phyloP scores from a whole-genome alignment of 2,797 vertebrate species.

The Coracias cyanogaster region DNA sequence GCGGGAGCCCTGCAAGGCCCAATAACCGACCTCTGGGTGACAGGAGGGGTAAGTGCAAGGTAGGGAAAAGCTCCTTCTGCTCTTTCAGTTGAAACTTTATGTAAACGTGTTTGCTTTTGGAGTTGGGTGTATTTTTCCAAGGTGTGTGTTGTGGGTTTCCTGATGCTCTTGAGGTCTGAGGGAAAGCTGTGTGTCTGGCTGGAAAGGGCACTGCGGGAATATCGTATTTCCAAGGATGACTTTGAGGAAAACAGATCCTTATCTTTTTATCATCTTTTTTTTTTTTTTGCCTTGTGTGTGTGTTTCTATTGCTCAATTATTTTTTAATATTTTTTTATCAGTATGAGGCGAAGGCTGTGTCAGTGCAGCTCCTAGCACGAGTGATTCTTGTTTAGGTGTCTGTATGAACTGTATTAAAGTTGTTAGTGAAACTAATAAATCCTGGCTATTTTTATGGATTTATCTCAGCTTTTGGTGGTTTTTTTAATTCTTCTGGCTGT shows the following conservation, averaged over 20 bases:
- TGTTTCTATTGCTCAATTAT: neutral
- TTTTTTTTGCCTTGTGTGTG: neutral
- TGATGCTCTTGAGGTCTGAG: neutral
- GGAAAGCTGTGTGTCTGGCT: neutral
- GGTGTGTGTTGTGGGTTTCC: neutral
- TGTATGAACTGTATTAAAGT: neutral
- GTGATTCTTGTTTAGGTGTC: neutral
- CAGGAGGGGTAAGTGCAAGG: neutral
- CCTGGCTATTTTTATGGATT: neutral
- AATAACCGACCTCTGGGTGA: neutral
- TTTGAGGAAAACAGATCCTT: neutral
- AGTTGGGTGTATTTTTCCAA: neutral
- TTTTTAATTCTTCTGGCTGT: neutral
- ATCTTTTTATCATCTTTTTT: neutral
- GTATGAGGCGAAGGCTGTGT: neutral
- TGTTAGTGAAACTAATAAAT: neutral
- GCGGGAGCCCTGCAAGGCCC: accelerated
- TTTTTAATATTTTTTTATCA: too few species aligned
- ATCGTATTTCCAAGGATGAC: neutral
- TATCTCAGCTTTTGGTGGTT: neutral
- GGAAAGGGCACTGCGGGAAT: neutral
- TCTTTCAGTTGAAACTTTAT: neutral
- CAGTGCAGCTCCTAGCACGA: accelerated
- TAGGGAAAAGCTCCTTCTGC: neutral
- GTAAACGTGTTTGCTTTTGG: neutral